Evolutionary conservation across 2,888 invertebrate genomes (phyloP), one percentile per base, ranked within the genome.

Genomic region (Pyrocoelia pectoralis): DNA sequence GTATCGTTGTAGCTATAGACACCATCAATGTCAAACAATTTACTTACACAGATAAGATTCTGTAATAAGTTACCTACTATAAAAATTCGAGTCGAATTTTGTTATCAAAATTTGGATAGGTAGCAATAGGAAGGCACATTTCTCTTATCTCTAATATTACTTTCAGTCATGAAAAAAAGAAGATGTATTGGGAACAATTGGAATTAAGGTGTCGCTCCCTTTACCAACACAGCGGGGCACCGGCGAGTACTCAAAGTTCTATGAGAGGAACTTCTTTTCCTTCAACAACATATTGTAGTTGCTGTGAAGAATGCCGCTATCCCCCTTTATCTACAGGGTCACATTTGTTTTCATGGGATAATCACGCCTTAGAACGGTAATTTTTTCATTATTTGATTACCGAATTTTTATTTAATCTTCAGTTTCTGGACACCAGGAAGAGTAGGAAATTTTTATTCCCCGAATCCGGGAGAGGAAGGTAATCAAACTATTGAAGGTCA

Each of bases 181-280:
- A 95, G 82, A 94, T 94, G 91, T 95, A 95, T 80, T 95, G 95
- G 95, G 94, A 94, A 74, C 94, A 95, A 82, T 77, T 95, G 79
- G 95, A 95, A 78, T 80, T 94, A 55, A 84, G 94, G 59, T 93
- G 95, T 78, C 85, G 94, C 65, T 92, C 93, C 0, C 80, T 95
- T 61, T 94, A 94, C 74, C 85, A 87, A 41, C 86, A 85, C 28
- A 72, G 72, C 12, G 81, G 70, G 9, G 75, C 77, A 2, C 73
- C 79, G 12, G 72, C 77, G 1, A 81, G 80, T 65, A 76, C 77
- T 13, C 80, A 80, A 51, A 79, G 81, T 24, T 81, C 82, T 1
- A 73, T 81, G 41, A 72, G 81, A 67, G 83, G 82, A 9, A 82
- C 82, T 24, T 79, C 84, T 18, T 75, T 84, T 43, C 82, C 83